Base-by-base conservation (phyloP, 2,797 vertebrate species). In the Diceros bicornis region DNA sequence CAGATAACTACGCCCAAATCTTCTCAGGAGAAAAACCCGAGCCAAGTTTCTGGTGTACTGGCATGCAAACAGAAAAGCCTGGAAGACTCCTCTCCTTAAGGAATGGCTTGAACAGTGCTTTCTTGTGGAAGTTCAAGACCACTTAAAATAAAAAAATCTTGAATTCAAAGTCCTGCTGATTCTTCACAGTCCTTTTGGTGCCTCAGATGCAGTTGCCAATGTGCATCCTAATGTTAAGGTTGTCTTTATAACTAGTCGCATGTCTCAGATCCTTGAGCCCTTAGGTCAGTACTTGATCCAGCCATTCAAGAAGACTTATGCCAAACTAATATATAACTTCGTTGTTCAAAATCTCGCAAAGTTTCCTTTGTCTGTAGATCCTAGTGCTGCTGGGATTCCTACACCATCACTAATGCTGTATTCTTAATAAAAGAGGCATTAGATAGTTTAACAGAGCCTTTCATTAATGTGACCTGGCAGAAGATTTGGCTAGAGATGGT, bases 401-500 rank as follows among this genome's bases (percentile, higher is more conserved):
- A 91, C 2, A 86, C 7, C 16, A 59, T 89, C 61, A 87, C 59
- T 83, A 86, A 66, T 83, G 62, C 11, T 77, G n/a, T 64, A 55
- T 66, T 92, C 37, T 91, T 96, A 91, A 81, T 96, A 57, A 94
- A 94, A 86, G 52, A 93, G 59, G 29, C 86, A 68, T 89, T 94
- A 81, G 29, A 32, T 91, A 85, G 57, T 89, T 83, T 74, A 82
- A 64, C 62, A 93, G 61, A 88, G 32, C 71, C 52, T 81, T 3
- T 83, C 44, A 64, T 90, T 95, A 95, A 64, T 83, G 47, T 4
- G 34, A 79, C 13, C 61, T 82, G 25, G 71, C 52, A 96, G 57
- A 91, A 81, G 62, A 75, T 82, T 86, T 95, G 59, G 47, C 82
- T 91, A 93, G 69, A 84, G 50, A 83, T 84, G 50, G 59, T 94